These are phyloP conservation scores for Neelides folsomi DNA, from an alignment of 2,888 invertebrate genomes.

Conservation along the genomic window DNA sequence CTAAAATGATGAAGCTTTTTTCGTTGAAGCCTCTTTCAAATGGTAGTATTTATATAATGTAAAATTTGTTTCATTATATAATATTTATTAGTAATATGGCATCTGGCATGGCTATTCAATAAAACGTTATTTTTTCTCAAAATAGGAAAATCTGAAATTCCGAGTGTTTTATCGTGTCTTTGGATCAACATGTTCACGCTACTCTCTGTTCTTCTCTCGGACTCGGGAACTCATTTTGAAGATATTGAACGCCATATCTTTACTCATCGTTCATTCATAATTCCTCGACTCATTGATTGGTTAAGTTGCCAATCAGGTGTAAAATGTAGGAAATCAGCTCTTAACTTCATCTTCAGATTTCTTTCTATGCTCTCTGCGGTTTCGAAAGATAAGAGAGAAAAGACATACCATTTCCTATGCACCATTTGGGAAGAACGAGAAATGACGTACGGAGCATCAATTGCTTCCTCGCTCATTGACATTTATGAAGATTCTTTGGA, in stretches of 20 bases:
- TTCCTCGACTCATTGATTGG: conserved; percentile 18
- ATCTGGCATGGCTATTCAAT: too few species aligned
- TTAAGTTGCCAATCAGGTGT: conserved; percentile 14
- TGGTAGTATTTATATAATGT: too few species aligned
- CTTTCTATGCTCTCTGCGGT: conserved; percentile 10
- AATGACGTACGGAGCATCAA: conserved; percentile 17
- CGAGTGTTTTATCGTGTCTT: conserved; percentile 13
- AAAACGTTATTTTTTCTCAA: too few species aligned
- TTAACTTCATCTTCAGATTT: conserved; percentile 15
- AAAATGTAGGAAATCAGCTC: conserved; percentile 15
- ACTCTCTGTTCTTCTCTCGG: conserved; percentile 14
- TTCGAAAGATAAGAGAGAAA: background rate
- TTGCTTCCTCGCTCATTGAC: conserved; percentile 15
- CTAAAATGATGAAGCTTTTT: conserved; percentile 9
- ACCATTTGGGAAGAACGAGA: conserved; percentile 13
- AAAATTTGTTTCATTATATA: too few species aligned
- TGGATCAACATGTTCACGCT: conserved; percentile 25
- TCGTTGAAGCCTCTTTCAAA: conserved; percentile 2
- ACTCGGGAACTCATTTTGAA: conserved; percentile 28
- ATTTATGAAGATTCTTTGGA: conserved; percentile 17
- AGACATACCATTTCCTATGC: conserved; percentile 17
- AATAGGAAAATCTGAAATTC: conserved; percentile 5
- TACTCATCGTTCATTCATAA: conserved; percentile 16
- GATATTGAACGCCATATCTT: conserved; percentile 25
- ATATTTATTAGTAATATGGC: too few species aligned